These are phyloP conservation scores for Zaprionus taronus DNA, from an alignment of 1,140 invertebrate genomes.

Conservation along the genomic window DNA sequence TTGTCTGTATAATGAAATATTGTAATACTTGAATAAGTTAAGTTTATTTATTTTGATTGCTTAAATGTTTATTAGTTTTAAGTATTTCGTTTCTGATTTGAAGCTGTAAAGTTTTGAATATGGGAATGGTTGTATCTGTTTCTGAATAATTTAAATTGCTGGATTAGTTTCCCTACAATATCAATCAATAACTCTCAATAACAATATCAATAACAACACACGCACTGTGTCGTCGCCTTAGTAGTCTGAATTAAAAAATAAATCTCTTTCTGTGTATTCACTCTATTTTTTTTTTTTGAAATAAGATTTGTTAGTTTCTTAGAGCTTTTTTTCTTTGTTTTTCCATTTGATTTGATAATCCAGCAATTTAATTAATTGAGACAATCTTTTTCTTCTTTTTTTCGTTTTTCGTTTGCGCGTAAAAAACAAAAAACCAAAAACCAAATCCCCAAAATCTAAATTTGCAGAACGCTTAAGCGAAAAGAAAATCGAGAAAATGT, in stretches of 20 bases:
- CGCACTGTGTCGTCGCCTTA: slow-evolving; percentile 71
- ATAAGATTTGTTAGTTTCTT: slow-evolving; percentile 29
- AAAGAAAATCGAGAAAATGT: slow-evolving; percentile 65
- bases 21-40: background rate
- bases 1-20: slow-evolving; percentile 12
- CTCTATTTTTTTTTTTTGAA: slow-evolving; percentile 18
- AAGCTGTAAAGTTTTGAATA: slow-evolving; percentile 55
- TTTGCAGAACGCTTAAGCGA: slow-evolving; percentile 84
- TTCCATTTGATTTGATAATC: slow-evolving; percentile 68
- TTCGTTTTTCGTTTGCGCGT: slow-evolving; percentile 70
- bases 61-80: slow-evolving; percentile 23
- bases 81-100: slow-evolving; percentile 35
- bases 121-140: slow-evolving; percentile 5
- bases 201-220: slow-evolving; percentile 23
- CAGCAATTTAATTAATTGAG: slow-evolving; percentile 83
- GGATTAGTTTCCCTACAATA: slow-evolving; percentile 54
- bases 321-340: slow-evolving; percentile 46
- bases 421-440: slow-evolving; percentile 35
- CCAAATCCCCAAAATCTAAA: slow-evolving; percentile 45
- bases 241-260: slow-evolving; percentile 35
- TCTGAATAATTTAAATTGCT: slow-evolving; percentile 65
- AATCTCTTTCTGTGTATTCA: slow-evolving; percentile 21
- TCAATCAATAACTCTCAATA: slow-evolving; percentile 3
- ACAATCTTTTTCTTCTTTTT: slow-evolving; percentile 80
- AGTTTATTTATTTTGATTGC: background rate